Base-by-base conservation (phyloP, 2,797 vertebrate species). In the Gallinago nigripennis region DNA sequence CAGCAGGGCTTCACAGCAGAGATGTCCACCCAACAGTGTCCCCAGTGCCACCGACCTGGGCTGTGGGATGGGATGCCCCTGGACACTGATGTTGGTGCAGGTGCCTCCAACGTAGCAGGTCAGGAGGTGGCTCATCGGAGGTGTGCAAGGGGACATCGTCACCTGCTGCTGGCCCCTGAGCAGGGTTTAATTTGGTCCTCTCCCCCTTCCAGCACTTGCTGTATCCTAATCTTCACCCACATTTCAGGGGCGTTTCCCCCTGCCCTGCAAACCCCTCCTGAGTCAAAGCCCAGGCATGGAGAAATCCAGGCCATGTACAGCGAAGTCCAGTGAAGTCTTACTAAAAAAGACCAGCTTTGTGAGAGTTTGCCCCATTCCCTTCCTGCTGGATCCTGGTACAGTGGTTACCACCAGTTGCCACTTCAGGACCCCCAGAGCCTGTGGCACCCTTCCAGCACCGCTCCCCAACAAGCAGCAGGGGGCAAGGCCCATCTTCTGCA, bases 61-160 rank as follows among this genome's bases (percentile, higher is more conserved):
- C 81, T 70, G 77, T 2, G 14, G 46, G 33, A 27, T 54, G 51
- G 31, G 19, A 50, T n/a, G 5, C 11, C 35, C 35, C 37, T 2
- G 4, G 64, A 45, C 8, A 28, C 7, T 0, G 1, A 18, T 15
- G 66, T 17, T 27, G 43, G 9, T 19, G 11, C 12, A 48, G 39
- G 25, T 33, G 30, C 15, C 31, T n/a, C n/a, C 25, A 21, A 7
- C 0, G 4, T 25, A 27, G 41, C 0, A 0, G 37, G 82, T 61
- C 45, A 28, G 35, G 54, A 80, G 39, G 64, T 1, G 14, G 53
- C 13, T 76, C 3, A 0, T 3, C 1, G 8, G 28, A 33, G 27
- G 21, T 20, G 30, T 18, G 18, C 3, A 4, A 12, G 48, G 37
- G 16, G 33, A 57, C 33, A 3, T 1, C n/a, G 9, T 30, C 10